Evolutionary conservation across 2,888 invertebrate species (phyloP).

Genomic region (Drosophila ezoana): DNA sequence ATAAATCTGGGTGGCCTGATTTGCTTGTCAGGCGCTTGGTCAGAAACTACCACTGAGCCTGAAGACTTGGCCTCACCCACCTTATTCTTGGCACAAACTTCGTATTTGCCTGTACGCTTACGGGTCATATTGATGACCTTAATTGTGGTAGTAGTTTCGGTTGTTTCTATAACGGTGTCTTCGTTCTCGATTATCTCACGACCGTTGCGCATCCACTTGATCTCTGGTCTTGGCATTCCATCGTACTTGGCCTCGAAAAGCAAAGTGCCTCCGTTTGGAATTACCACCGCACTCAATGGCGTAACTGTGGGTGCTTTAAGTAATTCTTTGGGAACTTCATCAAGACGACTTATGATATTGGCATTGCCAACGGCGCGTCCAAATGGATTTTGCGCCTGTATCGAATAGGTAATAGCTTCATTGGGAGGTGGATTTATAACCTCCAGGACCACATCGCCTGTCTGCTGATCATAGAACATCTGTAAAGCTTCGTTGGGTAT

Average conservation of each 20-base stretch:
- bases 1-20: slow-evolving; percentile 90
- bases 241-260: slow-evolving; percentile 90
- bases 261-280: slow-evolving; percentile 89
- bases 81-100: slow-evolving; percentile 92
- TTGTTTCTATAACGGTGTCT: slow-evolving; percentile 87
- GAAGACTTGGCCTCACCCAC: slow-evolving; percentile 92
- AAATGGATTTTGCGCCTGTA: slow-evolving; percentile 90
- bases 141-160: slow-evolving; percentile 88
- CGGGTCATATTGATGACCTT: slow-evolving; percentile 89
- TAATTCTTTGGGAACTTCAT: slow-evolving; percentile 83
- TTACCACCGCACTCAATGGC: slow-evolving; percentile 91
- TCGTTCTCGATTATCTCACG: slow-evolving; percentile 89
- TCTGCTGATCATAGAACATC: slow-evolving; percentile 87
- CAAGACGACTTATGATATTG: slow-evolving; percentile 87
- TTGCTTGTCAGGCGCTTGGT: slow-evolving; percentile 87
- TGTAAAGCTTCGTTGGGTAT: slow-evolving; percentile 86
- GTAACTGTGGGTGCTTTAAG: slow-evolving; percentile 91
- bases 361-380: slow-evolving; percentile 91
- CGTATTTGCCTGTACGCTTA: slow-evolving; percentile 94
- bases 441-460: slow-evolving; percentile 88
- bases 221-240: slow-evolving; percentile 89
- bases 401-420: slow-evolving; percentile 89
- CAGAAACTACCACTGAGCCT: slow-evolving; percentile 91
- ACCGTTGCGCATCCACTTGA: slow-evolving; percentile 95
- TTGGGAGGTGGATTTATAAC: slow-evolving; percentile 88